Conservation (phyloP, 2,888 invertebrate genomes). For the Drepana falcataria region DNA sequence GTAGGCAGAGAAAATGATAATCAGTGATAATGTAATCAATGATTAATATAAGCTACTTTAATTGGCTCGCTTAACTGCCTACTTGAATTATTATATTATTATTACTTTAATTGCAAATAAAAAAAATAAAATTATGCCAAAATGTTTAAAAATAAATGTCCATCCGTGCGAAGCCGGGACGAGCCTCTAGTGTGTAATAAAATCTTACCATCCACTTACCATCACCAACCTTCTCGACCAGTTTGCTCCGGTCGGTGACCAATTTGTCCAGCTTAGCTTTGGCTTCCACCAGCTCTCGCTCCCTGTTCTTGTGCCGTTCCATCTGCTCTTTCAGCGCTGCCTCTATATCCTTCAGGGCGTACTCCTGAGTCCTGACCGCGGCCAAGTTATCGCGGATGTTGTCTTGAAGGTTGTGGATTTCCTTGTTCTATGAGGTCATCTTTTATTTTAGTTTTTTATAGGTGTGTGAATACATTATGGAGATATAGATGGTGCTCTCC, state of each 20-base stretch:
- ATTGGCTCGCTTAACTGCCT: too few relatives aligned
- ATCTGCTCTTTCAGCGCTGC: conserved; percentile 61
- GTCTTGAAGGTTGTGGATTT: conserved; percentile 50
- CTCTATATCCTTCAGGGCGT: conserved; percentile 52
- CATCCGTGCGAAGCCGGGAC: too few relatives aligned
- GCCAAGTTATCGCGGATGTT: conserved; percentile 50
- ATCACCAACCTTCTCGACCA: conserved; percentile 67
- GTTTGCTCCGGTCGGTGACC: conserved; percentile 57
- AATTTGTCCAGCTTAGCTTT: conserved; percentile 73
- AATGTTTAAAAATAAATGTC: too few relatives aligned
- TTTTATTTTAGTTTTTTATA: too few relatives aligned
- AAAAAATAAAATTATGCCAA: too few relatives aligned
- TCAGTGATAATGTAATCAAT: too few relatives aligned
- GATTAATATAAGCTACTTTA: too few relatives aligned
- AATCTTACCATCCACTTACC: conserved; percentile 43
- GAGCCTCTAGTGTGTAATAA: background rate
- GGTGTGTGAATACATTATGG: too few relatives aligned
- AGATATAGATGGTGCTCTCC: too few relatives aligned
- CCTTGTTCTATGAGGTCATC: conserved; percentile 42
- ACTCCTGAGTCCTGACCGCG: conserved; percentile 47
- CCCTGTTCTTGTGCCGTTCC: conserved; percentile 64
- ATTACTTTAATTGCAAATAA: too few relatives aligned
- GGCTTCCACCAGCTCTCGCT: conserved; percentile 67
- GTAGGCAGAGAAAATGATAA: too few relatives aligned
- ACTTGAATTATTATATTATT: too few relatives aligned